Conservation (phyloP, 2,113 vertebrate genomes). For the Atractosteus spatula region DNA sequence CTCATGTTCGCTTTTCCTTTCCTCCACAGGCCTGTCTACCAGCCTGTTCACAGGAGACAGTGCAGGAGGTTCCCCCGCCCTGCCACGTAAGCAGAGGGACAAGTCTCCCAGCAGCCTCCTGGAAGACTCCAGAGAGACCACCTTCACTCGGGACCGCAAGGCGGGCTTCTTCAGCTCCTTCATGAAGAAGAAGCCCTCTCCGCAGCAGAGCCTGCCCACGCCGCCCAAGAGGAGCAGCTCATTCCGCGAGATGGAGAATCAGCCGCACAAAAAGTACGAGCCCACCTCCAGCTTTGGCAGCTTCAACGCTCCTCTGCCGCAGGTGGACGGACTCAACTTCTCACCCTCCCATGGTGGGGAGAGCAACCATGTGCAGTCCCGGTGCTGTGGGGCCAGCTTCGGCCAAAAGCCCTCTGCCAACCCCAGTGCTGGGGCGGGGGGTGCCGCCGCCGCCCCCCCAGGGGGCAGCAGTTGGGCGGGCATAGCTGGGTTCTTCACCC, state of each 20-base stretch:
- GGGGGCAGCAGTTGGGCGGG: slow-evolving; percentile 85
- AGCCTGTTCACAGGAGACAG: slow-evolving; percentile 52
- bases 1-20: slow-evolving; percentile 18
- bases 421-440: slow-evolving; percentile 54
- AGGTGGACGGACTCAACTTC: slow-evolving; percentile 81
- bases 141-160: slow-evolving; percentile 93
- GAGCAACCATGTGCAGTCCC: slow-evolving; percentile 71
- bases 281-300: slow-evolving; percentile 75
- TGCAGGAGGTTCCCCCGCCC: slow-evolving; percentile 80
- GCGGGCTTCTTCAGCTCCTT: slow-evolving; percentile 98
- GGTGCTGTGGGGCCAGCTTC: slow-evolving; percentile 85
- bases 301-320: slow-evolving; percentile 76
- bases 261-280: slow-evolving; percentile 94
- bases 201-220: slow-evolving; percentile 78
- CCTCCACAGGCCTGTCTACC: slow-evolving; percentile 73
- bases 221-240: slow-evolving; percentile 95
- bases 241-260: slow-evolving; percentile 95
- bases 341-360: slow-evolving; percentile 77
- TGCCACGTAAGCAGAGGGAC: slow-evolving; percentile 93
- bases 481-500: slow-evolving; percentile 95
- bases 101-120: slow-evolving; percentile 88
- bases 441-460: slow-evolving; percentile 60
- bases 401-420: slow-evolving; percentile 79
- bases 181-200: slow-evolving; percentile 86
- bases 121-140: slow-evolving; percentile 87